These are phyloP conservation scores for Python bivittatus DNA, from an alignment of 2,113 vertebrate species.

Conservation along the genomic window DNA sequence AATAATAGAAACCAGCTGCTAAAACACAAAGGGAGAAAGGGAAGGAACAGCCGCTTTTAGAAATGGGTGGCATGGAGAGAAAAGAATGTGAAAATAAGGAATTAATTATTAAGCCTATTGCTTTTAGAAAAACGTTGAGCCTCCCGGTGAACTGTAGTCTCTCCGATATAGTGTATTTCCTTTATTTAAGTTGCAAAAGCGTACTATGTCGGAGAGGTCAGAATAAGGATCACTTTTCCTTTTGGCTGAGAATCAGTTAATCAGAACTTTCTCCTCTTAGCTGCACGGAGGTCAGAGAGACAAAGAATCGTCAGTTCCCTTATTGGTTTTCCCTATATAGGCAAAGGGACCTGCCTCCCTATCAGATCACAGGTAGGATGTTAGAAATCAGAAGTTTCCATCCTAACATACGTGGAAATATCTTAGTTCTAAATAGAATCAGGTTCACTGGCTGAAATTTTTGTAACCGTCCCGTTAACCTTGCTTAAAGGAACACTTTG, in stretches of 20 bases:
- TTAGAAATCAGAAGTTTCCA: neutral
- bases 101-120: constrained; percentile 63
- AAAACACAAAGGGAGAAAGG: constrained; percentile 57
- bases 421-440: too few relatives aligned
- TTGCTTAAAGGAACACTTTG: too few relatives aligned
- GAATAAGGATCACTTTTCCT: neutral
- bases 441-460: too few relatives aligned
- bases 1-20: constrained; percentile 73
- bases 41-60: constrained; percentile 50
- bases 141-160: constrained; percentile 18
- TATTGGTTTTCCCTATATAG: too few relatives aligned
- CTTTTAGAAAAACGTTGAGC: constrained; percentile 34
- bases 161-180: neutral
- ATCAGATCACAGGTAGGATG: too few relatives aligned
- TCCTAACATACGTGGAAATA: too few relatives aligned
- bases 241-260: neutral
- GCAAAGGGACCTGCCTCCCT: too few relatives aligned
- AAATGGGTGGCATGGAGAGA: constrained; percentile 44
- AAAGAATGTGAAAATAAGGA: constrained; percentile 53
- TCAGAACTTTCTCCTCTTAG: neutral
- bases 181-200: neutral
- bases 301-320: too few relatives aligned
- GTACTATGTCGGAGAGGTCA: neutral
- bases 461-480: too few relatives aligned
- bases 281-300: too few relatives aligned